Base-by-base conservation (phyloP, 53 echinoderm and acorn worm species). In the Stichopus horrens region DNA sequence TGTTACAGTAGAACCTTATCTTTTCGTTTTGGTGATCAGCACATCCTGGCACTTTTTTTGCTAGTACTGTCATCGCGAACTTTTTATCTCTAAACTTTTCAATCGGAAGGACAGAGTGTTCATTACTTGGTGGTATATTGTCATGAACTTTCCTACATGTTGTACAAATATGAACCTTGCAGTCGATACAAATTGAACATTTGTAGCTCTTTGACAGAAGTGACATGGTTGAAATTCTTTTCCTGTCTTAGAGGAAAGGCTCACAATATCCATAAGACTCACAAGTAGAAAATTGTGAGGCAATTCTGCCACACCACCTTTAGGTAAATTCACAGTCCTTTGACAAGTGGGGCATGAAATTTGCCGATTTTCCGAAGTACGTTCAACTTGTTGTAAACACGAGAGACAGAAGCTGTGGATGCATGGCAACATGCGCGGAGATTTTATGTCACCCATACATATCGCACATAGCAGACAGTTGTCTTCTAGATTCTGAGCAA, bases 331-430 rank as follows among this genome's bases (percentile, higher is more conserved):
- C 11, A 76, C 23, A 7, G 51, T 7, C 23, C 23, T 7, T 76
- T 8, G 37, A 23, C 76, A 76, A 5, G 76, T 76, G 13, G 76
- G 76, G 23, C 76, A 76, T 22, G 22, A 76, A 6, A 76, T 22
- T 37, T 6, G 54, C 51, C 37, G 22, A 5, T 76, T 23, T 7
- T 16, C 0, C 4, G 51, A 5, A 52, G 23, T 76, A 0, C 2
- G 37, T 37, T 37, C 37, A 37, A 37, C 37, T 37, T 37, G 55
- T 8, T 55, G 37, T 55, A 78, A 78, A 6, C 79, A 78, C 53
- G 37, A 8, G 55, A 78, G 55, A 19, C 79, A 78, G 53, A 78
- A 78, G 52, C 79, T 78, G 54, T 78, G 79, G 52, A 78, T 11
- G 16, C 79, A 78, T 14, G 79, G 55, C 5, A 78, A 51, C 79